Evolutionary conservation across 1,140 invertebrate genomes (phyloP).

Genomic region (Drosophila bocki): DNA sequence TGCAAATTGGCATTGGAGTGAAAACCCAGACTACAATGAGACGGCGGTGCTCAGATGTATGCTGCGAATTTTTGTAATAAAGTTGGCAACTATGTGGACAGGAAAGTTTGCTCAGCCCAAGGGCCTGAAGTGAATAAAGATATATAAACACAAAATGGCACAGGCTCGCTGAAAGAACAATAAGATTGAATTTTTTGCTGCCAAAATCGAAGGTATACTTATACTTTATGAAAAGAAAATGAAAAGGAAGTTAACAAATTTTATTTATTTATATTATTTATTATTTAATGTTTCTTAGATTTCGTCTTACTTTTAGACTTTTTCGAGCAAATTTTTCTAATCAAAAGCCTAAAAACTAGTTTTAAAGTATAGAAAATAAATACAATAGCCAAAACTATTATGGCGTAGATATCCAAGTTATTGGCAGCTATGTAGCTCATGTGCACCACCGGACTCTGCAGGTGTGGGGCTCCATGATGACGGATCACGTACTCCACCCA

Average conservation of each 20-base stretch:
- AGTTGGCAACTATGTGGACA: constrained; percentile 48
- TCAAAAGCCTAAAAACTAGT: constrained; percentile 1
- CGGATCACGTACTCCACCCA: constrained; percentile 85
- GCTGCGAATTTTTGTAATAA: constrained; percentile 72
- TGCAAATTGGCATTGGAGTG: constrained; percentile 35
- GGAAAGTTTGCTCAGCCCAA: constrained; percentile 35
- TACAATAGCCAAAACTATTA: constrained; percentile 3
- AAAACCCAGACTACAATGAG: constrained; percentile 14
- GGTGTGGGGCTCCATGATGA: constrained; percentile 81
- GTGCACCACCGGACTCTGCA: constrained; percentile 61
- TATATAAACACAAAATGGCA: constrained; percentile 1
- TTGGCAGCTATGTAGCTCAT: constrained; percentile 77
- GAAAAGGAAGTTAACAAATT: no score
- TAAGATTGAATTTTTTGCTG: neutral
- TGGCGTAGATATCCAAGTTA: constrained; percentile 60
- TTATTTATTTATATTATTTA: no score
- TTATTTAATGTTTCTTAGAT: neutral
- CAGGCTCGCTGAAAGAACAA: neutral
- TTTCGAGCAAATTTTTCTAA: neutral
- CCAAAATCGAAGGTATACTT: neutral
- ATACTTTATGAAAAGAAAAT: neutral
- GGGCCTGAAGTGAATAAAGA: constrained; percentile 11
- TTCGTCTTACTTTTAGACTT: neutral
- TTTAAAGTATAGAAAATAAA: neutral
- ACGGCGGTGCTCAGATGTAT: constrained; percentile 52